Percentiles rank a stretch among this genome's conserved stretches.
These are phyloP conservation scores for Emydura subglobosa DNA, from an alignment of 2,113 vertebrate genomes.

Conservation along the genomic window DNA sequence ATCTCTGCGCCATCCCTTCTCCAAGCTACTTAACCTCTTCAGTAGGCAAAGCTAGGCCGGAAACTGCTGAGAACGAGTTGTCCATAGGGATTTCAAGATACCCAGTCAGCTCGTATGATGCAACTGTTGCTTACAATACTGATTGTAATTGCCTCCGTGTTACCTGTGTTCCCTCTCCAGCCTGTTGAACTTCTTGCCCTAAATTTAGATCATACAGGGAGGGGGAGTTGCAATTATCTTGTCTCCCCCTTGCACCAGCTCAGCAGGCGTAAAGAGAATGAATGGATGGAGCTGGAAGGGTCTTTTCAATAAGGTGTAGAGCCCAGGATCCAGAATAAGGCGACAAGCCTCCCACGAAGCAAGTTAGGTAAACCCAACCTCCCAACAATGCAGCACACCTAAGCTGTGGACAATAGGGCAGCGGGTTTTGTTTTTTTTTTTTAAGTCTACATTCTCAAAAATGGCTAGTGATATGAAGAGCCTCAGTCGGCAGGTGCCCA, in stretches of 20 bases:
- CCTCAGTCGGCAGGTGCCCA: background rate
- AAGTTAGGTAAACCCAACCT: background rate
- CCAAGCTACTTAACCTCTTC: background rate
- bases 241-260: background rate
- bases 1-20: background rate
- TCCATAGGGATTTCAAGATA: accelerated
- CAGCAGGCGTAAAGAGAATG: background rate
- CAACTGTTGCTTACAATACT: background rate
- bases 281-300: background rate
- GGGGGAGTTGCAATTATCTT: background rate
- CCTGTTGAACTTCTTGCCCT: background rate
- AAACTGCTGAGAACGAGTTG: background rate
- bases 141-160: background rate
- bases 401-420: background rate
- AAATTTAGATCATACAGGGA: background rate
- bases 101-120: background rate
- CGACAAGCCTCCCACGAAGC: background rate
- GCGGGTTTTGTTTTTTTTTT: background rate
- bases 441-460: background rate
- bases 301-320: background rate
- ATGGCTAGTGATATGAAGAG: background rate
- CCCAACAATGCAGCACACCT: too few species aligned
- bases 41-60: background rate
- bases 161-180: background rate
- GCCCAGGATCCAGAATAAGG: background rate